Percentiles rank a stretch among this genome's conserved stretches.
Evolutionary conservation across 1,140 invertebrate species (phyloP).

Genomic region (Tetramorium parvispinum): DNA sequence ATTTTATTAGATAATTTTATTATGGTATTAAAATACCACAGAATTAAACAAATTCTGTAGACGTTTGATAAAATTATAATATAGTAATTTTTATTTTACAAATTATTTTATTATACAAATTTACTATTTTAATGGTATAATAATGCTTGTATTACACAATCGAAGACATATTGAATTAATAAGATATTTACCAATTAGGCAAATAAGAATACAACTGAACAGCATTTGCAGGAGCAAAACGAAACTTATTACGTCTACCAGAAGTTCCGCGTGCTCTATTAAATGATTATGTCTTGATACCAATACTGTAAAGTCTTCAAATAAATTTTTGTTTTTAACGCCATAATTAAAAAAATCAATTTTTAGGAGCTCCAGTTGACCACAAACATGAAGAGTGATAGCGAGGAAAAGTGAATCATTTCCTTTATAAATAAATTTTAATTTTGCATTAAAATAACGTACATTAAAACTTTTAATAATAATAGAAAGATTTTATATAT

Average conservation of each 20-base stretch:
- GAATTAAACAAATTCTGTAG: not conserved
- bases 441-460: not conserved
- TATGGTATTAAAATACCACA: not conserved
- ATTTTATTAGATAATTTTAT: not conserved
- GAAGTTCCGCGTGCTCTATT: too few relatives aligned
- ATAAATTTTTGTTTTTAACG: not conserved
- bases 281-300: not conserved
- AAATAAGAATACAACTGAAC: too few relatives aligned
- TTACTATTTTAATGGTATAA: not conserved
- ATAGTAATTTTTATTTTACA: not conserved
- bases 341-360: not conserved
- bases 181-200: slow-evolving; percentile 14
- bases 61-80: not conserved
- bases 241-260: too few relatives aligned
- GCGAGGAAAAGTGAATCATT: slow-evolving; percentile 53
- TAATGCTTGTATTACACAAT: not conserved
- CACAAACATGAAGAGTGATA: slow-evolving; percentile 53
- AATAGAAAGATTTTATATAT: too few relatives aligned
- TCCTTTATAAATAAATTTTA: slow-evolving; percentile 23
- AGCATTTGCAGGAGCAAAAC: too few relatives aligned
- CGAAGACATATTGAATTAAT: not conserved
- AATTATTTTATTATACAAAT: not conserved
- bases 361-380: slow-evolving; percentile 57
- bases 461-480: not conserved
- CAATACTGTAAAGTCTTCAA: not conserved